Percentiles rank a stretch among this genome's conserved stretches.
phyloP scores from a whole-genome alignment of 2,888 invertebrate genomes.

The Parnassius glacialis region DNA sequence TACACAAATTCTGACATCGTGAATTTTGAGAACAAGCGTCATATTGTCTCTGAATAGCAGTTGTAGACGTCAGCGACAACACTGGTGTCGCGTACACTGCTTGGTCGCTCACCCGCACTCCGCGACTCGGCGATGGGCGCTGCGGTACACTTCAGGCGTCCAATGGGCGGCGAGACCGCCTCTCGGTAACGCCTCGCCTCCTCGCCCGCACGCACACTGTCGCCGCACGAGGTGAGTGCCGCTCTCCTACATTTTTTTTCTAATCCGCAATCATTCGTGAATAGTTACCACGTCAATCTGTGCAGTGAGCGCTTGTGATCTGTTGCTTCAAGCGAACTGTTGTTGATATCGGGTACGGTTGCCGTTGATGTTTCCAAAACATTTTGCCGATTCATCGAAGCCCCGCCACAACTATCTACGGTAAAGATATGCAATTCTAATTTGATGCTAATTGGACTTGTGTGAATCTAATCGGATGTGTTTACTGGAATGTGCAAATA shows the following conservation, averaged over 20 bases:
- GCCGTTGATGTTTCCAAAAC: not conserved
- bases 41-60: too few species aligned
- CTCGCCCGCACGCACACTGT: conserved; percentile 27
- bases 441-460: not conserved
- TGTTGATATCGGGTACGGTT: not conserved
- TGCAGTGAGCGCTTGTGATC: not conserved
- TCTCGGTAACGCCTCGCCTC: conserved; percentile 19
- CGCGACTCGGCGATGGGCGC: not conserved
- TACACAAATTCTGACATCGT: too few species aligned
- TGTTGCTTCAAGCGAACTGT: not conserved
- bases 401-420: not conserved
- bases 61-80: not conserved
- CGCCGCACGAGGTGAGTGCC: conserved; percentile 13
- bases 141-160: conserved; percentile 17
- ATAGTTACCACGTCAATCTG: not conserved
- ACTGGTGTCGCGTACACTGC: not conserved
- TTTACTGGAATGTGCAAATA: too few species aligned
- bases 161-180: conserved; percentile 20
- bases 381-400: not conserved
- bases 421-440: not conserved
- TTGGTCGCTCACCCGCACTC: not conserved
- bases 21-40: too few species aligned
- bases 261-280: not conserved
- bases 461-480: not conserved
- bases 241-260: not conserved